Conservation (phyloP, 2,113 vertebrate species). For the Phaethon lepturus region DNA sequence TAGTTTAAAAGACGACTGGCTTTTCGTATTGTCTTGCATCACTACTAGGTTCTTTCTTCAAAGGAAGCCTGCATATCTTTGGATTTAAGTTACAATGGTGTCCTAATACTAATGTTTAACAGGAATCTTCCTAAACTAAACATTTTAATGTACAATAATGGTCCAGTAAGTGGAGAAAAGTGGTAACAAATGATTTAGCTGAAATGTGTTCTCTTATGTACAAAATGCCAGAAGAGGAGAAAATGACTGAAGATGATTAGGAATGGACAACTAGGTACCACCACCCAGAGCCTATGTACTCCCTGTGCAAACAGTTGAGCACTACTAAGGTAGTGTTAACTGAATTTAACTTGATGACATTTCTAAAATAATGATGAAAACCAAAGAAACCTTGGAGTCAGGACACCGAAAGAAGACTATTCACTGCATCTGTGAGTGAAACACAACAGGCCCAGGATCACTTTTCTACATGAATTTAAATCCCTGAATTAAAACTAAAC, state of each 20-base stretch:
- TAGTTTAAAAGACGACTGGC: neutral
- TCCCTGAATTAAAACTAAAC: neutral
- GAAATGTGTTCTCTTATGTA: neutral
- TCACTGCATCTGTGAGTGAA: neutral
- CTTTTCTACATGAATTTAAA: neutral
- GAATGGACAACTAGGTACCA: neutral
- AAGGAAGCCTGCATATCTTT: neutral
- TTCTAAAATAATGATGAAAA: neutral
- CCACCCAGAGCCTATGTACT: neutral
- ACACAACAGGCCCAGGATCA: neutral
- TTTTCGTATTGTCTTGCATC: neutral
- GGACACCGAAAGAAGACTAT: rapidly evolving
- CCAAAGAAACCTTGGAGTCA: neutral
- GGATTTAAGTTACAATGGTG: neutral
- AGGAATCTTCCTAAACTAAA: neutral
- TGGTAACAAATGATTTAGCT: neutral
- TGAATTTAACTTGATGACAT: neutral
- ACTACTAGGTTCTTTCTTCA: neutral
- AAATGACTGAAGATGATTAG: neutral
- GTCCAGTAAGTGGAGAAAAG: neutral
- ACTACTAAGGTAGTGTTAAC: neutral
- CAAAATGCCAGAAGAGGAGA: neutral
- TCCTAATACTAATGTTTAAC: neutral
- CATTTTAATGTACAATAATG: neutral
- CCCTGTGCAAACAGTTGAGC: neutral